Percentiles rank a stretch among this genome's conserved stretches.
These are phyloP conservation scores for Phrynocephalus vlangalii DNA, from an alignment of 2,797 vertebrate genomes.

Conservation along the genomic window DNA sequence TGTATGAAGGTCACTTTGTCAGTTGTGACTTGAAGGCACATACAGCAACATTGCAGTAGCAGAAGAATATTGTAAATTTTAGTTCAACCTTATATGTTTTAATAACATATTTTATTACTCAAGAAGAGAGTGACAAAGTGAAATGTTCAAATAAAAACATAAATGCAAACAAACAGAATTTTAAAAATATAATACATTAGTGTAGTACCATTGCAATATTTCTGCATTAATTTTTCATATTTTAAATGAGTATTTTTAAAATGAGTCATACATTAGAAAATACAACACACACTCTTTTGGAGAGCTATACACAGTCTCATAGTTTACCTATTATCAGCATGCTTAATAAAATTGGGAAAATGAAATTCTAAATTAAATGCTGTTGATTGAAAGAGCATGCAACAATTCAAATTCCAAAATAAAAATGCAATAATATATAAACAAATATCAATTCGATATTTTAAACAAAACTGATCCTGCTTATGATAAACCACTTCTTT, in stretches of 20 bases:
- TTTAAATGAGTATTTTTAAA: neutral
- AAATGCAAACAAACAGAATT: neutral
- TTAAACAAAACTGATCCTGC: neutral
- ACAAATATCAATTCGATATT: neutral
- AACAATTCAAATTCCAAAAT: neutral
- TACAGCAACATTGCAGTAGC: neutral
- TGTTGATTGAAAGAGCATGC: neutral
- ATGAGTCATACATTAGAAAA: neutral
- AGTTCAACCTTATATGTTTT: neutral
- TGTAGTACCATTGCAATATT: no score
- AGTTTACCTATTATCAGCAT: neutral
- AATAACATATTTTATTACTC: neutral
- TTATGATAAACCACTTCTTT: slow-evolving; percentile 7
- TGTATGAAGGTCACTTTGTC: no score
- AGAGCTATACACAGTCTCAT: neutral
- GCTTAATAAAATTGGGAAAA: neutral
- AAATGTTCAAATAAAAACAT: neutral
- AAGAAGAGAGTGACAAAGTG: neutral
- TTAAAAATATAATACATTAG: neutral
- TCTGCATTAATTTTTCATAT: neutral
- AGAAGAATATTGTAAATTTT: no score
- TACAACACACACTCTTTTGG: neutral
- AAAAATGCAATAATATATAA: neutral
- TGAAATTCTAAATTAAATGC: neutral
- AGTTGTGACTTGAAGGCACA: no score